Base-by-base conservation (phyloP, 2,888 invertebrate species). In the Liposcelis brunnea region DNA sequence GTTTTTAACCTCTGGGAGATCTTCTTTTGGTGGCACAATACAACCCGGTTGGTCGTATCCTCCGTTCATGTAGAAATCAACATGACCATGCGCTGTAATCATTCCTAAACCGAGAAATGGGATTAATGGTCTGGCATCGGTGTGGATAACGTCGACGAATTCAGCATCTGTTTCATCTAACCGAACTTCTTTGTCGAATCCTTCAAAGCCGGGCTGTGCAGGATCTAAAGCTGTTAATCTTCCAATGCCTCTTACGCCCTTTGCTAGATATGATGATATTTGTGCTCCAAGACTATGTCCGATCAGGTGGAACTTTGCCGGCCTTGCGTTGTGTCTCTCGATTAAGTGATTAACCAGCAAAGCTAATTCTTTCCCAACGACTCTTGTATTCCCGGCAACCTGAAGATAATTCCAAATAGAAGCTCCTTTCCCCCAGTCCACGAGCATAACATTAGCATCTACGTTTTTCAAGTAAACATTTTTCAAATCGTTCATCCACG, bases 11-110 rank as follows among this genome's bases (percentile, higher is more conserved):
- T 54, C 49, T 42, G 51, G 48, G 12, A 47, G 40, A 48, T 52
- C 52, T 14, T 52, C 51, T 16, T 55, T 50, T 6, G 52, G 47
- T 1, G 54, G 54, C 19, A 50, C 2, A 5, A 50, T 26, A 53
- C 80, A 80, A 0, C 77, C 78, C 0, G 77, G 77, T 54, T 80
- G 80, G 42, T 63, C 63, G 61, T 69, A 66, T 1, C 79, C 80
- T 1, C 79, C 79, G 49, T 79, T 79, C 1, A 77, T 72, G 58
- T 77, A 79, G 55, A 77, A 77, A 56, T 80, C 79, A 2, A 74
- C 68, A 51, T 77, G 60, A 21, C 75, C 75, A 49, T 64, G 62
- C 26, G 70, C 64, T n/a, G 68, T 63, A 1, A 74, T 72, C 40
- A 74, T 56, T 18, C 75, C 75, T 26, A 75, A 67, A 7, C 74